Conservation (phyloP, 2,797 vertebrate species). For the Nannoperca obscura region DNA sequence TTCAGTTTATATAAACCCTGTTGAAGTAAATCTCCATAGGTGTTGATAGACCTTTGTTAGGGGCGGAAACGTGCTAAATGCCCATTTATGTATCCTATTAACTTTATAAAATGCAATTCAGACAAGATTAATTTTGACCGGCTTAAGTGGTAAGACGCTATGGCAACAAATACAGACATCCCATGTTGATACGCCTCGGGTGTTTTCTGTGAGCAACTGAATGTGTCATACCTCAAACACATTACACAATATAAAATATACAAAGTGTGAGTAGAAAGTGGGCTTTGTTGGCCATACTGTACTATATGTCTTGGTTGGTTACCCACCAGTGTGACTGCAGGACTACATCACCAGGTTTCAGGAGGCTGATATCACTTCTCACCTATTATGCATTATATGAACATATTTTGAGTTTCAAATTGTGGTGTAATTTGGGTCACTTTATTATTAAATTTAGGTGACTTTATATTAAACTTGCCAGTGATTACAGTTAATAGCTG, state of each 20-base stretch:
- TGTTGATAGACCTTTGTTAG: conserved; percentile 1
- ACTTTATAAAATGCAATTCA: neutral
- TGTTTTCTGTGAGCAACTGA: conserved; percentile 3
- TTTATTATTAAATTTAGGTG: neutral
- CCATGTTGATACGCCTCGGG: neutral
- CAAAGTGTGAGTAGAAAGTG: neutral
- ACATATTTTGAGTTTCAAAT: neutral
- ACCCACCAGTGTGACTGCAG: neutral
- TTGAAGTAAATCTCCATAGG: neutral
- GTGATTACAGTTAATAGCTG: neutral
- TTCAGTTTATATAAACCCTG: neutral
- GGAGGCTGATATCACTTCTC: neutral
- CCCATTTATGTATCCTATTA: neutral
- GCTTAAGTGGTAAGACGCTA: neutral
- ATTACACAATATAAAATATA: neutral
- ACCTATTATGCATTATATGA: neutral
- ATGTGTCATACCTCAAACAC: neutral
- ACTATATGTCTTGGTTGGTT: neutral
- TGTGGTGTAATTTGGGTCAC: neutral
- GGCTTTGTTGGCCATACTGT: no score
- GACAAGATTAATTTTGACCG: neutral
- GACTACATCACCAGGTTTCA: neutral
- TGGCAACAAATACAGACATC: conserved; percentile 6
- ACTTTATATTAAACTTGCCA: neutral
- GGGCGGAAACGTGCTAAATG: neutral